Percentiles rank a stretch among this genome's conserved stretches.
Evolutionary conservation across 53 echinoderm and acorn worm genomes (phyloP).

Genomic region (Hippasteria phrygiana): DNA sequence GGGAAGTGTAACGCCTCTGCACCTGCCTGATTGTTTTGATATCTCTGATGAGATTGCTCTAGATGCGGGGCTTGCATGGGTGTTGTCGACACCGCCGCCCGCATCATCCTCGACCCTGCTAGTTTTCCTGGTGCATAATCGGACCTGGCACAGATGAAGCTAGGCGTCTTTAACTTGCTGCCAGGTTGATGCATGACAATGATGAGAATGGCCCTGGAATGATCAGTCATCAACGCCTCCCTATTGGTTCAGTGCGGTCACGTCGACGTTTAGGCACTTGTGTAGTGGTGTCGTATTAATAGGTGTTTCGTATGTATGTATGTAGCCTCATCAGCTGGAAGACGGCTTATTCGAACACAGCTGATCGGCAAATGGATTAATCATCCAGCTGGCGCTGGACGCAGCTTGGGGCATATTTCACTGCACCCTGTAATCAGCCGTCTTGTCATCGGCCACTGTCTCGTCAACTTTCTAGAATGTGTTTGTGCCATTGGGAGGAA

Average conservation of each 20-base stretch:
- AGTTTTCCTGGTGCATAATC: not conserved
- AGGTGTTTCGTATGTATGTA: not conserved
- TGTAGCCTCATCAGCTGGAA: not conserved
- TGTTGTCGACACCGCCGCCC: not conserved
- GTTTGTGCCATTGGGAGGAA: not conserved
- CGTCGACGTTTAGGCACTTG: not conserved
- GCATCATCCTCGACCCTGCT: not conserved
- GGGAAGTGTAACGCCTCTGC: not conserved
- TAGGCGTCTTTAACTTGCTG: conserved; percentile 13
- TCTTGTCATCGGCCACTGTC: not conserved
- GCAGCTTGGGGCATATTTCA: not conserved
- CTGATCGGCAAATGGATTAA: not conserved
- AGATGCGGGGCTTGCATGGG: not conserved
- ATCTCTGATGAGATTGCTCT: not conserved
- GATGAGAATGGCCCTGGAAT: conserved; percentile 1
- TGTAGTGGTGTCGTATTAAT: not conserved
- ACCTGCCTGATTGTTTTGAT: conserved; percentile 28
- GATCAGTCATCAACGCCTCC: conserved; percentile 28
- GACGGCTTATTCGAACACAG: not conserved
- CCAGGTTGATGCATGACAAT: conserved; percentile 14
- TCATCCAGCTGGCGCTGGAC: not conserved
- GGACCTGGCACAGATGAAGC: conserved; percentile 10
- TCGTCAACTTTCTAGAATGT: not conserved
- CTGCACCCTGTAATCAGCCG: too few relatives aligned
- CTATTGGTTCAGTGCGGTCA: conserved; percentile 28